Conservation (phyloP, 2,113 vertebrate genomes). For the Haemorhous mexicanus region DNA sequence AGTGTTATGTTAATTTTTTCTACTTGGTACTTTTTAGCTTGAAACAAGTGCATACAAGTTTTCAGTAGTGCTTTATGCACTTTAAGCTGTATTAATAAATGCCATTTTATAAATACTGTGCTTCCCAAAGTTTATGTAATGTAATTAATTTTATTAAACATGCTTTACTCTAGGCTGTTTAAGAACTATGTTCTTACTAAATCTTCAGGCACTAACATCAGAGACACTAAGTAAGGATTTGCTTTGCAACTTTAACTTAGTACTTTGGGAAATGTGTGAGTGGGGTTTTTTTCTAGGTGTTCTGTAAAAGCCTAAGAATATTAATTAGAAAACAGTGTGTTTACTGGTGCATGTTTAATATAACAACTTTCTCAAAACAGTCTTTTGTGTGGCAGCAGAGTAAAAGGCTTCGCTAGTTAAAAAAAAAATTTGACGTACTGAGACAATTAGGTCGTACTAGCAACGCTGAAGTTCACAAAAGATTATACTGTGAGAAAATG, state of each 20-base stretch:
- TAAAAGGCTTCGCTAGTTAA: background rate
- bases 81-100: background rate
- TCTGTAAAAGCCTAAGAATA: background rate
- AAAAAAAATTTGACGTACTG: background rate
- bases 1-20: background rate
- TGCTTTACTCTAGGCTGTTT: background rate
- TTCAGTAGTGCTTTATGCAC: background rate
- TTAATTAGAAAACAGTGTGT: background rate
- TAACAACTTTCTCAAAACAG: background rate
- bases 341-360: background rate
- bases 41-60: background rate
- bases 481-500: background rate
- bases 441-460: background rate
- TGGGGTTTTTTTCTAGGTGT: background rate
- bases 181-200: background rate
- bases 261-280: background rate
- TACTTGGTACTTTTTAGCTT: background rate
- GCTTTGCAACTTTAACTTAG: background rate
- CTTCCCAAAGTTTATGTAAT: background rate
- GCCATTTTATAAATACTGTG: accelerated
- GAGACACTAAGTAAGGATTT: background rate
- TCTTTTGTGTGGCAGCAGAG: background rate
- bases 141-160: background rate
- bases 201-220: background rate
- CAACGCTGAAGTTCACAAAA: background rate